Base-by-base conservation (phyloP, 2,797 vertebrate genomes). In the Dendrocincla fuliginosa region DNA sequence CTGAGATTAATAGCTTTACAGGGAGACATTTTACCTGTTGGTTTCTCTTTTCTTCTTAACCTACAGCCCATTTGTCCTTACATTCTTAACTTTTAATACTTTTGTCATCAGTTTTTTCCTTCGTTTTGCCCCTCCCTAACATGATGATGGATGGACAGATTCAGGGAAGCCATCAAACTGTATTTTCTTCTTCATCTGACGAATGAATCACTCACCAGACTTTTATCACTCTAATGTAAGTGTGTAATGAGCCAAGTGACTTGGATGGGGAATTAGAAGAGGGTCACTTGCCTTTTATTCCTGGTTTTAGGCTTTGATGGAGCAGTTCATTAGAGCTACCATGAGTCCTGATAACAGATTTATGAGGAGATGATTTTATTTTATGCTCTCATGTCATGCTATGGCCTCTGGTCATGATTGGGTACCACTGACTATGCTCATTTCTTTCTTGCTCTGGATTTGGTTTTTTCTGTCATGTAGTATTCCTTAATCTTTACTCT, bases 201-300 rank as follows among this genome's bases (percentile, higher is more conserved):
- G 37, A 71, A 32, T 90, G 64, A 69, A 41, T 89, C 44, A 56
- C 65, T 94, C 44, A 44, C 41, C 37, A 74, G 92, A 64, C 56
- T 76, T 92, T 71, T 85, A 68, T 90, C 68, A 59, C 71, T 84
- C 24, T 85, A 85, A 90, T 92, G 9, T 74, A 49, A 92, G 70
- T 75, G 79, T 85, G 64, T 73, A 94, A 95, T 89, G 89, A 94
- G 46, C 87, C 92, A 84, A 86, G 84, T 88, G 85, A 75, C 80
- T 90, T 56, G 15, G n/a, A 89, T 74, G 27, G 68, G 39, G 53
- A 91, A 87, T 87, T 76, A 75, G 57, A 77, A 89, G 71, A 89
- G 86, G 53, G 81, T 92, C 69, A 61, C 71, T 89, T 86, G 69
- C 9, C 13, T 1, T 64, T 83, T 89, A 64, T 53, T 91, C 92